Evolutionary conservation across 2,888 invertebrate species (phyloP), one percentile per base, ranked within the genome.

Genomic region (Coenonympha arcania): DNA sequence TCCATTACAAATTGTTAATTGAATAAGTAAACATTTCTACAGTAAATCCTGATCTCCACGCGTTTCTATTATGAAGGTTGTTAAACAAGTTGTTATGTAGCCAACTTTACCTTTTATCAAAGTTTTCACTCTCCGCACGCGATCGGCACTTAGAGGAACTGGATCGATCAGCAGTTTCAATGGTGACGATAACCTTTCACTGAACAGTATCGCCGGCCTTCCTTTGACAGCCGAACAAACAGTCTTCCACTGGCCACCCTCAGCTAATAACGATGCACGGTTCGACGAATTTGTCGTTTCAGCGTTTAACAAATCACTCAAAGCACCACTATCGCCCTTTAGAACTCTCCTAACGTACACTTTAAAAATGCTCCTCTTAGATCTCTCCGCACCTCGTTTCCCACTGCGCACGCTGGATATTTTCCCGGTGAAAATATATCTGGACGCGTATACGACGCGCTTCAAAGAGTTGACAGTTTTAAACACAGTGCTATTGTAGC

Each of bases 371-470:
- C 72, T 76, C 51, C 65, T 69, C 60, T 69, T 77, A 50, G 62
- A 66, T 64, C 73, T 76, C 51, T 74, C 74, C 48, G 50, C 56
- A 24, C 55, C 57, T 13, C 73, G 69, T 55, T 69, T 77, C 48
- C 71, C 68, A 60, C 69, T 76, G 55, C 71, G 70, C 52, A 78
- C 75, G 61, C 73, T 74, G 37, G 82, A 79, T 64, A 87, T 83
- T 81, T 87, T 87, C 44, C 86, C 87, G 18, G 86, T 86, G 62
- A 87, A 86, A 72, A 87, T 83, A 62, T 78, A 85, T 64, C 80
- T 79, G 19, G 87, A 84, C 48, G 73, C 66, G 51, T 68, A 64
- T 62, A 84, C 81, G 61, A 82, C 69, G 58, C 72, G 73, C 63
- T 68, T 73, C 60, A 85, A 68, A 55, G 76, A 72, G 59, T 76